Evolutionary conservation across 2,797 vertebrate species (phyloP), one percentile per base, ranked within the genome.

Genomic region (Synanceia verrucosa): DNA sequence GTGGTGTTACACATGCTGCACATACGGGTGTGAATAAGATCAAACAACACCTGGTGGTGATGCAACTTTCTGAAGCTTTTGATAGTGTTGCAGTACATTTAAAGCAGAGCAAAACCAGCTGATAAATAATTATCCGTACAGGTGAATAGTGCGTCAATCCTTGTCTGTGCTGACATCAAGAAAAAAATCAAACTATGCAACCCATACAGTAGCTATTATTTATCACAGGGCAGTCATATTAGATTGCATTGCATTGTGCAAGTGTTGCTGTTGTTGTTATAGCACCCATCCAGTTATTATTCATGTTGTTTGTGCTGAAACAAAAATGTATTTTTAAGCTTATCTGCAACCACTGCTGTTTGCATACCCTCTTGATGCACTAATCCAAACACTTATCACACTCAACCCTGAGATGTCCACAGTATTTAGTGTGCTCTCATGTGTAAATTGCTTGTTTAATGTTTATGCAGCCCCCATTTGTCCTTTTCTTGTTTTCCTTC

Each of bases 401-500:
- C 34, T 83, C 18, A 66, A 2, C 37, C 16, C 24, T 64, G 2
- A 39, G 7, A 55, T 37, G 6, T 70, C 11, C 9, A 9, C 65
- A 43, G 59, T 52, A 58, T 69, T 76, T 67, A 68, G 44, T 39
- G 23, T 19, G 28, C 52, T 58, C 36, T 79, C 23, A 11, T 66
- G 36, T 70, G 23, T 65, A 66, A 74, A 71, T 71, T 51, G 26
- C 64, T 66, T 24, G 21, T 70, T 69, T 46, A 67, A 29, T 60
- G 55, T 60, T 65, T 39, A 52, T 37, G 21, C 23, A 31, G 11
- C n/a, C 34, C 44, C 61, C 53, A 57, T 81, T 83, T 65, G 63
- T 79, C 43, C 65, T 58, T 67, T 68, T 70, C 65, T 69, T 50
- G 50, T 73, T 88, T 66, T 46, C 62, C 31, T 74, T 48, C 46